Conservation (phyloP, 1,140 invertebrate species). For the Hesperophylax magnus region DNA sequence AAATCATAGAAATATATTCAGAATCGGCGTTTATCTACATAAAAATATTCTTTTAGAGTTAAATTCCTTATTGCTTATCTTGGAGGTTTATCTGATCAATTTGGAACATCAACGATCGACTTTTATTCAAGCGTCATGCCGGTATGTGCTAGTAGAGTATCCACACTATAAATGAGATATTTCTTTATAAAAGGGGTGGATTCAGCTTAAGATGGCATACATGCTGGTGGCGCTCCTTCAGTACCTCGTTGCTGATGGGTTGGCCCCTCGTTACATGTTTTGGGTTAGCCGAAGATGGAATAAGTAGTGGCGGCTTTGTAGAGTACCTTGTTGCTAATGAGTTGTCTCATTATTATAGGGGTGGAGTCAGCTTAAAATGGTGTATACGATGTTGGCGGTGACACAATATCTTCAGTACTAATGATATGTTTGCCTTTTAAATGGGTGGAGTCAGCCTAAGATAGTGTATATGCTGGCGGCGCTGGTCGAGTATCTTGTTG, state of each 20-base stretch:
- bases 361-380: conserved; percentile 88
- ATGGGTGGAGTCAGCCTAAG: conserved; percentile 87
- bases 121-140: no score
- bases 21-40: no score
- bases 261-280: conserved; percentile 74
- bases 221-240: conserved; percentile 80
- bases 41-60: no score
- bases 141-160: no score
- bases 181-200: no score
- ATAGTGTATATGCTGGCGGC: conserved; percentile 80
- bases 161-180: no score
- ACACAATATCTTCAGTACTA: no score
- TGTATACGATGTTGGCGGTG: no score
- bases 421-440: conserved; percentile 61
- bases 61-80: no score
- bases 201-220: conserved; percentile 87
- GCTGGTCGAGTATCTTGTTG: conserved; percentile 65
- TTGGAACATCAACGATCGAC: no score
- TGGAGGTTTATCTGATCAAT: no score
- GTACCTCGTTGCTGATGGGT: conserved; percentile 63
- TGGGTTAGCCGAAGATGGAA: conserved; percentile 87
- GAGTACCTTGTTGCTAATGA: neutral
- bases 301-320: neutral
- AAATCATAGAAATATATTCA: no score
- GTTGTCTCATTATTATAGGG: conserved; percentile 71